Base-by-base conservation (phyloP, 2,888 invertebrate species). In the Argynnis bischoffii region DNA sequence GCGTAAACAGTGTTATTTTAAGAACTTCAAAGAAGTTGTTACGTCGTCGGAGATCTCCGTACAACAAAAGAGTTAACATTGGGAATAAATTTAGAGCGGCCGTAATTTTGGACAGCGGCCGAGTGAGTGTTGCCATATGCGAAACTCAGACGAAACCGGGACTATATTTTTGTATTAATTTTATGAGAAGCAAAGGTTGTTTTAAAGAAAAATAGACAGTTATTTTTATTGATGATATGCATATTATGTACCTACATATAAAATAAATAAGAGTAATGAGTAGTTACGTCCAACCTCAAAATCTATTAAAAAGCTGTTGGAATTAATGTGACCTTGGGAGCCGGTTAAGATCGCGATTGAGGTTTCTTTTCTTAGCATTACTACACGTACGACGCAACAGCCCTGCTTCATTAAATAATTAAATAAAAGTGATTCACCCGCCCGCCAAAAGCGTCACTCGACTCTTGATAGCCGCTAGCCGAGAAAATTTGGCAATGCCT, bases 401-500 rank as follows among this genome's bases (percentile, higher is more conserved):
- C 59, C 48, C 76, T 77, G 78, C 79, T 81, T 83, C 86, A 85
- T 87, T 87, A 89, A 91, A 88, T 90, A 89, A 91, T 89, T 89
- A 90, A 83, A 78, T 60, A 60, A 60, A 61, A 71, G 78, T 90
- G 91, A 90, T 89, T 91, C 89, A 91, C 85, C 82, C 78, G 65
- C 78, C 79, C 79, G 83, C 79, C 81, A 83, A 87, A 84, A 87
- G 84, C 85, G 83, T 85, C 85, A 80, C 81, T 83, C 84, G 79
- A 76, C 85, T 80, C 81, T 78, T 72, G 75, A 77, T 78, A 79
- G 80, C 79, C 79, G 81, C 80, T 82, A 81, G 82, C 81, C 75
- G 81, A 80, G 81, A 82, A 80, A 81, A 86, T 87, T 91, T 92
- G 90, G 92, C 92, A 91, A 86, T 83, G 85, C 83, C 70, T 78